These are phyloP conservation scores for Hemaris fuciformis DNA, from an alignment of 2,888 invertebrate genomes.

Conservation along the genomic window DNA sequence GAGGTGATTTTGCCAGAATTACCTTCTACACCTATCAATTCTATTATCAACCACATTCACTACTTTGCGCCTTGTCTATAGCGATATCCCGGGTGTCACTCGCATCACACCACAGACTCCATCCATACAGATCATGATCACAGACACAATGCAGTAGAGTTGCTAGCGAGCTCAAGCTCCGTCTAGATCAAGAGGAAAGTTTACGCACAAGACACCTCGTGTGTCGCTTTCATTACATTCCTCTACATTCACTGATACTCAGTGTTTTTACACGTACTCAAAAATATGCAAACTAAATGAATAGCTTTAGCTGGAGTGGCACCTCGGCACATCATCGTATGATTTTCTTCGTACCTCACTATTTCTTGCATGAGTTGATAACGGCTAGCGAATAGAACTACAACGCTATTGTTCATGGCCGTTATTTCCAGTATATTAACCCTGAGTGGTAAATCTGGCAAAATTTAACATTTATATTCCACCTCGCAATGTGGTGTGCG, in stretches of 20 bases:
- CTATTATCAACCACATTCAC: conserved; percentile 64
- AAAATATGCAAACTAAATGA: conserved; percentile 25
- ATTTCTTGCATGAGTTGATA: conserved; percentile 64
- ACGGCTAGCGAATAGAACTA: conserved; percentile 69
- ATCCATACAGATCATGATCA: conserved; percentile 21
- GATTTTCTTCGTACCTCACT: conserved; percentile 51
- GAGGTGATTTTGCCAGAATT: conserved; percentile 82
- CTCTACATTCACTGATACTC: conserved; percentile 20
- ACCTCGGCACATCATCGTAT: conserved; percentile 58
- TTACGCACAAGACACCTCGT: conserved; percentile 8
- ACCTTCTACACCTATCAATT: conserved; percentile 68
- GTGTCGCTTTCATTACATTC: conserved; percentile 35
- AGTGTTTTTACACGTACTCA: neutral
- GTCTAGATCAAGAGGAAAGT: neutral
- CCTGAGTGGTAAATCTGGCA: conserved; percentile 75
- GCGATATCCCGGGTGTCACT: conserved; percentile 70
- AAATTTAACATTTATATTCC: conserved; percentile 55
- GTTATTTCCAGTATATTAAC: conserved; percentile 68
- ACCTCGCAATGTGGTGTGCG: conserved; percentile 46
- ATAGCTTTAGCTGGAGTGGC: conserved; percentile 58
- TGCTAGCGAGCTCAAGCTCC: conserved; percentile 5
- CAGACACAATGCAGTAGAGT: conserved; percentile 19
- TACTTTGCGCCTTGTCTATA: conserved; percentile 63
- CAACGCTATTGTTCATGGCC: conserved; percentile 63
- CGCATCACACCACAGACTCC: conserved; percentile 36